Conservation (phyloP, 2,113 vertebrate species). For the Aramus guarauna region DNA sequence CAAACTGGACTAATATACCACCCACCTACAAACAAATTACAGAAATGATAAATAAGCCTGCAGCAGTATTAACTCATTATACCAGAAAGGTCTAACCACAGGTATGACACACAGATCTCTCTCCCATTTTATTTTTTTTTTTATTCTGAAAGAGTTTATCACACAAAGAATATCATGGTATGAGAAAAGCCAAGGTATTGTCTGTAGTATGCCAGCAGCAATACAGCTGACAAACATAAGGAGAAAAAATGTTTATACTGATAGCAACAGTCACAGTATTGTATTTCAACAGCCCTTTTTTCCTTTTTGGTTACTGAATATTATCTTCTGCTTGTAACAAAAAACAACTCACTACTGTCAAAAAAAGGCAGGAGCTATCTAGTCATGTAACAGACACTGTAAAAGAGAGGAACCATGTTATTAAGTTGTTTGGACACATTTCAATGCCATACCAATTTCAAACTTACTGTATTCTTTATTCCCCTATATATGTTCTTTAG, state of each 20-base stretch:
- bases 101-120: not conserved
- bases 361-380: not conserved
- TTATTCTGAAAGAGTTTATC: not conserved
- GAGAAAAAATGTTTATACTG: not conserved
- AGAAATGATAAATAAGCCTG: not conserved
- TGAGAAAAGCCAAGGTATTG: not conserved
- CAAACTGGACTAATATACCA: not conserved
- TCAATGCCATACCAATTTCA: not conserved
- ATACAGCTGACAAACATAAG: not conserved
- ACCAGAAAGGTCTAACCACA: not conserved
- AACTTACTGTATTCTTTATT: not conserved
- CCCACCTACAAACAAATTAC: not conserved
- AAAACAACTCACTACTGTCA: not conserved
- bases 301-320: not conserved
- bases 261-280: not conserved
- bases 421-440: not conserved
- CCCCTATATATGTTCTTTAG: not conserved
- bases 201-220: not conserved
- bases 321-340: not conserved
- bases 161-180: not conserved
- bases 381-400: not conserved
- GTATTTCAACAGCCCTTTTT: not conserved
- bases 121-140: not conserved
- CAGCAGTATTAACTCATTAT: not conserved
- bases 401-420: not conserved